phyloP scores from a whole-genome alignment of 2,797 vertebrate species.

The Mastacembelus armatus region DNA sequence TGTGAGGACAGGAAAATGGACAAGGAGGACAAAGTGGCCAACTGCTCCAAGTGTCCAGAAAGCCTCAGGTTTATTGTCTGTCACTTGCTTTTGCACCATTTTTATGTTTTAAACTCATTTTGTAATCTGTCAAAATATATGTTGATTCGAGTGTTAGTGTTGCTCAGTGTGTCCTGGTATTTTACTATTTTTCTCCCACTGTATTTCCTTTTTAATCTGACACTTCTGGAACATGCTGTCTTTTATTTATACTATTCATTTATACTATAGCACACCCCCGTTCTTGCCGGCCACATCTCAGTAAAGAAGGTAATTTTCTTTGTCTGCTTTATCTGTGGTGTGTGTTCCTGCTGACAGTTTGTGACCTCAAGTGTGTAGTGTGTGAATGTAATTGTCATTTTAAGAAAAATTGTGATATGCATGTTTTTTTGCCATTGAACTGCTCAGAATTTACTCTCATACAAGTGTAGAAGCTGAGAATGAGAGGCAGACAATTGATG shows the following conservation, averaged over 20 bases:
- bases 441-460: conserved; percentile 42
- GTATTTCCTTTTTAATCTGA: conserved; percentile 15
- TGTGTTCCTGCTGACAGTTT: conserved; percentile 25
- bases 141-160: neutral
- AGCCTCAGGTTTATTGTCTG: neutral
- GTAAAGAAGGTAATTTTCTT: conserved; percentile 35
- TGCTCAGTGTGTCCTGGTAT: neutral
- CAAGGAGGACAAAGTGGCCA: neutral
- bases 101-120: too few species aligned
- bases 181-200: neutral
- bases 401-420: neutral
- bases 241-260: conserved; percentile 29
- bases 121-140: neutral
- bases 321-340: neutral
- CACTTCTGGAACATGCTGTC: neutral
- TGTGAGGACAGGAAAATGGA: neutral
- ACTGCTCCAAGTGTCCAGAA: too few species aligned
- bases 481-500: conserved; percentile 33
- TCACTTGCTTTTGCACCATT: neutral
- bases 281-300: conserved; percentile 29
- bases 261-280: neutral
- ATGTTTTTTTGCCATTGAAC: conserved; percentile 1
- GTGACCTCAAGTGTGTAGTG: conserved; percentile 18
- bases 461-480: conserved; percentile 19
- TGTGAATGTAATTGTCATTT: conserved; percentile 28